Evolutionary conservation across 2,113 vertebrate species (phyloP).

Genomic region (Gymnocephalus cernua): DNA sequence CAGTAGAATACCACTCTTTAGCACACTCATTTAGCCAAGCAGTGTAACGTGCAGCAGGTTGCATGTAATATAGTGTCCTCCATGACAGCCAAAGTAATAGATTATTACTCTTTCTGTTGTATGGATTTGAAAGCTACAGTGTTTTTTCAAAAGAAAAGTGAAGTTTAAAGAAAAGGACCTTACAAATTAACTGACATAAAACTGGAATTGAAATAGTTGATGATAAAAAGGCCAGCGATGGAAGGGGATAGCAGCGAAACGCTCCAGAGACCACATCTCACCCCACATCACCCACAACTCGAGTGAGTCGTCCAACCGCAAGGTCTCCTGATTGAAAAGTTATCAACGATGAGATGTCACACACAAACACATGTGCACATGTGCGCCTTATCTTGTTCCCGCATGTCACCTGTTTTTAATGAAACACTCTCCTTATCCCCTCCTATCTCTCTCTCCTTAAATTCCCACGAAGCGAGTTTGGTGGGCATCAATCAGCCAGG

Average conservation of each 20-base stretch:
- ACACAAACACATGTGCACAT: slow-evolving; percentile 60
- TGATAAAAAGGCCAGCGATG: slow-evolving; percentile 49
- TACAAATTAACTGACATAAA: slow-evolving; percentile 39
- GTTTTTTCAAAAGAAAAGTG: slow-evolving; percentile 12
- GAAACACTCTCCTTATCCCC: slow-evolving; percentile 76
- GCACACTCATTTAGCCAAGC: not conserved
- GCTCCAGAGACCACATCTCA: slow-evolving; percentile 37
- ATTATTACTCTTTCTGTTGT: not conserved
- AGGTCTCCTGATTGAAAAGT: slow-evolving; percentile 73
- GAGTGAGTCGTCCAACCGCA: slow-evolving; percentile 59
- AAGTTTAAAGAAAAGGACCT: slow-evolving; percentile 21
- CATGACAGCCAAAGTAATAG: slow-evolving; percentile 1
- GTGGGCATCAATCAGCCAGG: slow-evolving; percentile 70
- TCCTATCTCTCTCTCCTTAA: slow-evolving; percentile 54
- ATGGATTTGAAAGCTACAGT: slow-evolving; percentile 9
- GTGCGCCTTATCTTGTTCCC: slow-evolving; percentile 72
- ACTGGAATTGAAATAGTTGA: slow-evolving; percentile 49
- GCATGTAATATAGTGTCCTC: not conserved
- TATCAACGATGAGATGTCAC: slow-evolving; percentile 70
- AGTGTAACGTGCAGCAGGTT: not conserved
- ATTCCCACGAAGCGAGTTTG: slow-evolving; percentile 68
- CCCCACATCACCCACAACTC: slow-evolving; percentile 37
- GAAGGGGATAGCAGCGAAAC: slow-evolving; percentile 28
- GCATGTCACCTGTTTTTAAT: slow-evolving; percentile 80
- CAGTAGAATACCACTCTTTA: not conserved